Evolutionary conservation across 2,888 invertebrate species (phyloP).

Genomic region (Penaeus monodon): DNA sequence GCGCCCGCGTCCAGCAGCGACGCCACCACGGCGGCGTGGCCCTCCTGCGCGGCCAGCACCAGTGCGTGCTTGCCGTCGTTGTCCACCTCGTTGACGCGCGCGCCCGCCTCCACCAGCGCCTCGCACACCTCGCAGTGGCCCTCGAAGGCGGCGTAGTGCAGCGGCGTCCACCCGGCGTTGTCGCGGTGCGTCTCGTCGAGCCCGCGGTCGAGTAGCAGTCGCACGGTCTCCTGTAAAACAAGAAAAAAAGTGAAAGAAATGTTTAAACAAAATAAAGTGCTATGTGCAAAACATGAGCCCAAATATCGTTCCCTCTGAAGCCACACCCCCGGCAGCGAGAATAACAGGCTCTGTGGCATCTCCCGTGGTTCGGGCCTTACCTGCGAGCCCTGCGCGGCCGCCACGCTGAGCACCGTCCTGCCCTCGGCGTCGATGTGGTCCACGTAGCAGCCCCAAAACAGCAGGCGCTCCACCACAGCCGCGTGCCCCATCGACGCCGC

Average conservation of each 20-base stretch:
- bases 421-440: conserved; percentile 96
- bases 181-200: conserved; percentile 77
- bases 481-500: conserved; percentile 94
- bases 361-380: conserved; percentile 12
- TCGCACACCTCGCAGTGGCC: conserved; percentile 86
- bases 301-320: too few species aligned
- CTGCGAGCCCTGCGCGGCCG: conserved; percentile 68
- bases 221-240: conserved; percentile 78
- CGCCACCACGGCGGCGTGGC: conserved; percentile 79
- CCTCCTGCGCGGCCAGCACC: conserved; percentile 90
- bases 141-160: conserved; percentile 96
- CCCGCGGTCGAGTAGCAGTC: conserved; percentile 87
- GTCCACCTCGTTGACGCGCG: conserved; percentile 88
- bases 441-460: conserved; percentile 96
- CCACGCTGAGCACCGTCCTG: conserved; percentile 79
- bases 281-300: too few species aligned
- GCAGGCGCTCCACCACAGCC: conserved; percentile 83
- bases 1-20: conserved; percentile 82
- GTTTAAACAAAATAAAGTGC: too few species aligned
- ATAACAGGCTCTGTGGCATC: neutral
- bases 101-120: conserved; percentile 86
- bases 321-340: neutral
- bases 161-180: conserved; percentile 96
- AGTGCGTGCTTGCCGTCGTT: conserved; percentile 91
- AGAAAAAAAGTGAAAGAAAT: neutral